These are phyloP conservation scores for Drosophila rellima DNA, from an alignment of 2,888 invertebrate species.

Conservation along the genomic window DNA sequence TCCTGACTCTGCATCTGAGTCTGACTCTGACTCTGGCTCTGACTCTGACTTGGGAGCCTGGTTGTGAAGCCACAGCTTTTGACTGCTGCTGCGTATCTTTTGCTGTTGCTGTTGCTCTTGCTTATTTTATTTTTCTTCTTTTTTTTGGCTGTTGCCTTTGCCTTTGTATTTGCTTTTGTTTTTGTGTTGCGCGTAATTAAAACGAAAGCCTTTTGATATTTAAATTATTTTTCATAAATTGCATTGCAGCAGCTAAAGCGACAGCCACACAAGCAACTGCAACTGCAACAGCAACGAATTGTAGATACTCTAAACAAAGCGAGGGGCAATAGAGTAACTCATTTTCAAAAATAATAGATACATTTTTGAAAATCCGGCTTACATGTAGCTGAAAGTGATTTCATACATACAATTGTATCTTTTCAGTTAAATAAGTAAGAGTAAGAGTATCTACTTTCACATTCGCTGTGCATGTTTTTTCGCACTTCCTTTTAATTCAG, in stretches of 20 bases:
- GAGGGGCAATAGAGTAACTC: too few species aligned
- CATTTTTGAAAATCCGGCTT: not conserved
- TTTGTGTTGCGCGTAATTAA: conserved; percentile 78
- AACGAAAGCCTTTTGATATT: conserved; percentile 83
- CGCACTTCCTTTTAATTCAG: conserved; percentile 53
- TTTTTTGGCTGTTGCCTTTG: conserved; percentile 1
- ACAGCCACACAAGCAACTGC: conserved; percentile 25
- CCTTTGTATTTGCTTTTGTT: conserved; percentile 58
- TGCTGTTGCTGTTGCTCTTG: conserved; percentile 23
- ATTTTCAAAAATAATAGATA: not conserved
- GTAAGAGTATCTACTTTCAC: conserved; percentile 1
- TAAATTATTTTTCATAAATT: conserved; percentile 83
- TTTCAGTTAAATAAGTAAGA: not conserved
- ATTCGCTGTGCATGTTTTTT: conserved; percentile 7
- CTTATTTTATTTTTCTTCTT: not conserved
- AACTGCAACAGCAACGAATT: conserved; percentile 19
- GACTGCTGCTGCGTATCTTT: conserved; percentile 44
- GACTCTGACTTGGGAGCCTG: conserved; percentile 37
- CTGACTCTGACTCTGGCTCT: conserved; percentile 6
- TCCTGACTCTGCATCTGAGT: conserved; percentile 12
- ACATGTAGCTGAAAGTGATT: too few species aligned
- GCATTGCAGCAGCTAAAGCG: conserved; percentile 65
- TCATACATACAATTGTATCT: not conserved
- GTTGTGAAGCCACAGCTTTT: conserved; percentile 51
- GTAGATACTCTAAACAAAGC: conserved; percentile 17